Base-by-base conservation (phyloP, 2,888 invertebrate genomes). In the Chymomyza amoena region DNA sequence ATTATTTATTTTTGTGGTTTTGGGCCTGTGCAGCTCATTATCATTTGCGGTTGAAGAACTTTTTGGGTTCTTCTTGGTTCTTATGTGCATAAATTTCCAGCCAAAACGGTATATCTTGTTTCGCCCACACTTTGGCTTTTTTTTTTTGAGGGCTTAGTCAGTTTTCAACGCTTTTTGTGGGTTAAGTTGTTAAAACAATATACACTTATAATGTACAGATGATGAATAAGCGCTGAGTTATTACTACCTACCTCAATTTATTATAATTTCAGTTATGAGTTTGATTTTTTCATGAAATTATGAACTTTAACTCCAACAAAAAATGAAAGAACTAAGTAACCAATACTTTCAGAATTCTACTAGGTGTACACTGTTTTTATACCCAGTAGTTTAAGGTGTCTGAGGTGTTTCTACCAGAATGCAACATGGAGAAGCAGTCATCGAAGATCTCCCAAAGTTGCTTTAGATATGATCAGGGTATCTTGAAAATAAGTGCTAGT, bases 51-150 rank as follows among this genome's bases (percentile, higher is more conserved):
- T 57, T 57, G 20, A 77, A 77, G 80, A 84, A 72, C 69, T 77
- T 77, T 67, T 68, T 74, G 70, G 68, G 71, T 83, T 76, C 74
- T 69, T 83, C 51, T 57, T 66, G 75, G 72, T 80, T 73, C 74
- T 79, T 79, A 84, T 82, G 87, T 83, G 85, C 82, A 83, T 82
- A 87, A 83, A 87, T 78, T 87, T 76, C 3, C 18, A 57, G 4
- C 10, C 20, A 3, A 57, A 57, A 57, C 20, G 54, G 54, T 20
- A 18, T 54, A 54, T 45, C 54, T 54, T 54, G 16, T 54, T 54
- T 13, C 18, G 57, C 25, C 18, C 25, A 57, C 18, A 57, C 15
- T 25, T 57, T 7, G 54, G 18, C n/a, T 39, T 32, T 32, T 5
- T 15, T 39, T 32, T 32, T 5, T 32, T 51, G 57, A 39, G 63